These are phyloP conservation scores for Subanguina moxae DNA, from an alignment of 1,140 invertebrate species.

Conservation along the genomic window DNA sequence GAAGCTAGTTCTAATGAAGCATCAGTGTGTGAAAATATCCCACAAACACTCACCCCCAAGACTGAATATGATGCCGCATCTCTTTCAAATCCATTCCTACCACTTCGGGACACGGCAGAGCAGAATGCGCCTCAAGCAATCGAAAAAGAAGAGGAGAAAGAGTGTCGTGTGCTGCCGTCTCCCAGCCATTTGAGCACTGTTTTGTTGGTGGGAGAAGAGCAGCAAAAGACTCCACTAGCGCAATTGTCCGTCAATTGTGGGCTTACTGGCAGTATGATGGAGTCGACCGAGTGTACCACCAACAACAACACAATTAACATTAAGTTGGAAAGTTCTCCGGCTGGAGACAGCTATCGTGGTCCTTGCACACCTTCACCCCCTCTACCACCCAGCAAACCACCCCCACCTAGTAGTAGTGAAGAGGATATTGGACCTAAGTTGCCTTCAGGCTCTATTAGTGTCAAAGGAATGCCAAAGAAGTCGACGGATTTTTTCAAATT, in stretches of 20 bases:
- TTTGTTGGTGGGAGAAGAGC: background rate
- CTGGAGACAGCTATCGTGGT: background rate
- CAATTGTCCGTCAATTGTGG: background rate
- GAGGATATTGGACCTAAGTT: background rate
- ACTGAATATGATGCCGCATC: background rate
- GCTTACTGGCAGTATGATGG: background rate
- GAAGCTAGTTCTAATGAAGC: conserved; percentile 11
- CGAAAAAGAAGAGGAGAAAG: background rate
- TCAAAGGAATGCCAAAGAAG: background rate
- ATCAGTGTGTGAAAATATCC: background rate
- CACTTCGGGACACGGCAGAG: background rate
- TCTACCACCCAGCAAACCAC: conserved; percentile 7
- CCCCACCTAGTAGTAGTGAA: conserved; percentile 1
- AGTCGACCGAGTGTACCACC: background rate
- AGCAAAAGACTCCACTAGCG: background rate
- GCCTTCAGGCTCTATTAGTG: background rate
- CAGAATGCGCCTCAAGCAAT: background rate
- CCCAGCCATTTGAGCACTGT: conserved; percentile 1
- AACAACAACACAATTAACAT: conserved; percentile 16
- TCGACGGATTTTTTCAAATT: conserved; percentile 31
- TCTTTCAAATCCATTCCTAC: background rate
- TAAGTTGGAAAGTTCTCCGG: background rate
- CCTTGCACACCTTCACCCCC: conserved; percentile 1
- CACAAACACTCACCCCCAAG: background rate
- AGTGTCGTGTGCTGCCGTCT: background rate